Evolutionary conservation across 2,113 vertebrate genomes (phyloP).

Genomic region (Cephalophus harveyi): DNA sequence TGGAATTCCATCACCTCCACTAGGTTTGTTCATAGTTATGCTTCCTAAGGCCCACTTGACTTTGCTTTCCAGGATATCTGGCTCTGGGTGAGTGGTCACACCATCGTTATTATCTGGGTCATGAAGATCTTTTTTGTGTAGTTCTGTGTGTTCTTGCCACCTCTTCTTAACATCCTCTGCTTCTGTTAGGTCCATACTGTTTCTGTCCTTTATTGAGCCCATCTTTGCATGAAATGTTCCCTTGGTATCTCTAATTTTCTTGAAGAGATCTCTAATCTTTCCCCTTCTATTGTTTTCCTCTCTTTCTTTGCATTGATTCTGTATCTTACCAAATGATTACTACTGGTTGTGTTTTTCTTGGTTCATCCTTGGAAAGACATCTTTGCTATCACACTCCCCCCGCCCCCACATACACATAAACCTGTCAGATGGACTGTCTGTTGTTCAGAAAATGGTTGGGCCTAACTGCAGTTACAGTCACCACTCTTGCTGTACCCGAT

Average conservation of each 20-base stretch:
- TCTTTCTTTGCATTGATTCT: neutral
- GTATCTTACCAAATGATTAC: neutral
- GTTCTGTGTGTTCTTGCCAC: neutral
- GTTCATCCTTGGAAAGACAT: neutral
- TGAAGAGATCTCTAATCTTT: neutral
- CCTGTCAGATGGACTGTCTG: neutral
- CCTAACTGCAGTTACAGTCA: neutral
- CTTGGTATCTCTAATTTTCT: neutral
- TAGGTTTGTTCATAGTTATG: neutral
- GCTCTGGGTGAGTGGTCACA: neutral
- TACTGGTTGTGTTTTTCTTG: neutral
- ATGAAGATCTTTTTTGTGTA: neutral
- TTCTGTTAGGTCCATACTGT: neutral
- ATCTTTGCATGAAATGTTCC: neutral
- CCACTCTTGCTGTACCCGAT: fast-evolving
- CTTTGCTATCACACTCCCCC: fast-evolving
- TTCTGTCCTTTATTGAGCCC: neutral
- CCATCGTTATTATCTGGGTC: neutral
- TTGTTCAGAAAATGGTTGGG: neutral
- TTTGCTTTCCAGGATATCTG: neutral
- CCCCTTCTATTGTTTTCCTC: neutral
- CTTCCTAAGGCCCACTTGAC: neutral
- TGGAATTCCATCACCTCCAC: neutral
- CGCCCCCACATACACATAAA: fast-evolving
- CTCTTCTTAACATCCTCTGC: neutral